Evolutionary conservation across 2,113 vertebrate species (phyloP), one percentile per base, ranked within the genome.

Genomic region (Conger conger): DNA sequence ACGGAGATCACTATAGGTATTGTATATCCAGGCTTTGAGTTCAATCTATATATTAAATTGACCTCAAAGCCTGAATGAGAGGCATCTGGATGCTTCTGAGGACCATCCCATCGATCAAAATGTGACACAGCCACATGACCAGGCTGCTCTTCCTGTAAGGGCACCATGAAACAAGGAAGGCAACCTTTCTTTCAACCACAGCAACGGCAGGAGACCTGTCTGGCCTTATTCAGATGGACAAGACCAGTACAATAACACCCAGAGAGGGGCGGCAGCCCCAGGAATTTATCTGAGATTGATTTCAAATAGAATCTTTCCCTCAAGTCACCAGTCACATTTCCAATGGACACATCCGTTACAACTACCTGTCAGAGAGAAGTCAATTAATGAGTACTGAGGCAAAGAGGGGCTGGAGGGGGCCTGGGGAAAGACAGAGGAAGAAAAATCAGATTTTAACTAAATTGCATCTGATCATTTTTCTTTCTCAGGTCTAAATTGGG

Each of bases 101-200:
- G 57, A 27, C 57, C 57, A 63, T 27, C 57, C 57, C 57, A 63
- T 73, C n/a, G 13, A 73, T 73, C 27, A 73, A 33, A n/a, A n/a
- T 30, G 68, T 73, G 68, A 33, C 68, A 73, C 30, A 2, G 13
- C 7, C 68, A 11, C 40, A 37, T 80, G 45, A n/a, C 45, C 79
- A 40, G 50, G 79, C 38, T 73, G 27, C 79, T 37, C 40, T 30
- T 35, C 40, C 79, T 45, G 79, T 6, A n/a, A 30, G 78, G 63
- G 83, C 86, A 82, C 85, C 83, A 82, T 85, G 87, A 77, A 85
- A 85, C 83, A 83, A 87, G 82, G 84, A 83, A 77, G 45, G n/a
- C 82, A 84, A n/a, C n/a, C n/a, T n/a, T n/a, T n/a, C n/a, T 86
- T 88, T 86, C 87, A 77, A 86, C 27, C 6, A 20, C 16, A 20